These are phyloP conservation scores for Scaptomyza tumidula DNA, from an alignment of 2,888 invertebrate species.

Conservation along the genomic window DNA sequence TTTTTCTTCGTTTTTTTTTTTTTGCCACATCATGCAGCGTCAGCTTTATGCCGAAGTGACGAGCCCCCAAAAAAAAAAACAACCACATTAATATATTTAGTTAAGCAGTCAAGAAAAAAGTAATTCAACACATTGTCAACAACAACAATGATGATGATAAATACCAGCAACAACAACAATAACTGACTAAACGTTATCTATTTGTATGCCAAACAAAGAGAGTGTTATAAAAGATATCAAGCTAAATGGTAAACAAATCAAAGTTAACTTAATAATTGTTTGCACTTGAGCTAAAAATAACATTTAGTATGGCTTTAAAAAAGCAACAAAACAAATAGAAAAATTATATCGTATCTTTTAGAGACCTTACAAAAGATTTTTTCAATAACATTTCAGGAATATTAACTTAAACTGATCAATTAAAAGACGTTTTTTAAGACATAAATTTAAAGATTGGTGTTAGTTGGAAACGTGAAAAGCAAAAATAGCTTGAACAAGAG, in stretches of 20 bases:
- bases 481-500: no score
- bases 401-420: no score
- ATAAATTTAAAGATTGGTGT: no score
- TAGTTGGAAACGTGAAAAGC: no score
- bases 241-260: background rate
- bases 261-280: background rate
- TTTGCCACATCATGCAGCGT: constrained; percentile 37
- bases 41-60: constrained; percentile 37
- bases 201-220: constrained; percentile 4
- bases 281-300: background rate
- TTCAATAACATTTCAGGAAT: no score
- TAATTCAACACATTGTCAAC: constrained; percentile 35
- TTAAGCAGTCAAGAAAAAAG: constrained; percentile 13
- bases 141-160: constrained; percentile 16
- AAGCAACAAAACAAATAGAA: no score
- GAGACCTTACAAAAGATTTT: no score
- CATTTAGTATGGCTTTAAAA: no score
- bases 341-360: no score
- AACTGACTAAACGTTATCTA: constrained; percentile 17
- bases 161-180: constrained; percentile 23
- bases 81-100: constrained; percentile 3
- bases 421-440: no score
- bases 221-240: constrained; percentile 5
- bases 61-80: constrained; percentile 44
- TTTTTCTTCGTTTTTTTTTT: background rate